Percentiles rank a stretch among this genome's conserved stretches.
These are phyloP conservation scores for Hirudo medicinalis DNA, from an alignment of 1,140 invertebrate species.

Conservation along the genomic window DNA sequence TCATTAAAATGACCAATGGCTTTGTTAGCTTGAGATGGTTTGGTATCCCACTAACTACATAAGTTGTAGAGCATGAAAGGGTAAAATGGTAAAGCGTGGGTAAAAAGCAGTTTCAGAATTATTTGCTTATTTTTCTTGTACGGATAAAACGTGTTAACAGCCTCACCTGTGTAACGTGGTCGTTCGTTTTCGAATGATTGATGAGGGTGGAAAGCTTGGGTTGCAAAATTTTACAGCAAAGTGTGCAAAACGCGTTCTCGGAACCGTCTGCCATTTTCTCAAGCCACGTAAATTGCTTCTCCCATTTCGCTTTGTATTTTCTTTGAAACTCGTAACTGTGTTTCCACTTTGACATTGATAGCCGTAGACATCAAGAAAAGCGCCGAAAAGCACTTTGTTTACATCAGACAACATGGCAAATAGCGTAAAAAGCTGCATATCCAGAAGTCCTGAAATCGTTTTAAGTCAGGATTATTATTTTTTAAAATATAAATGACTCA, in stretches of 20 bases:
- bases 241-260: background rate
- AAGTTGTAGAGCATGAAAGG: background rate
- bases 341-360: constrained; percentile 8
- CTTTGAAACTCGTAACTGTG: background rate
- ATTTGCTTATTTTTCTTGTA: background rate
- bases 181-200: constrained; percentile 4
- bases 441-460: too few species aligned
- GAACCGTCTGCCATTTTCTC: constrained; percentile 7
- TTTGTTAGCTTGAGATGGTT: background rate
- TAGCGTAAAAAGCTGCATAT: too few species aligned
- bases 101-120: background rate
- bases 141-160: background rate
- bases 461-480: too few species aligned
- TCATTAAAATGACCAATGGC: background rate
- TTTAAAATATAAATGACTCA: too few species aligned
- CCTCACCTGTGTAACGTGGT: background rate
- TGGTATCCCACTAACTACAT: background rate
- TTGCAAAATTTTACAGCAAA: constrained; percentile 8
- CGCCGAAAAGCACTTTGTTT: too few species aligned
- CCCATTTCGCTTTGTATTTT: constrained; percentile 5
- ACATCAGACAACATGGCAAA: too few species aligned
- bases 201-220: background rate
- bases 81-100: too few species aligned
- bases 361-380: too few species aligned
- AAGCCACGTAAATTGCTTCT: constrained; percentile 5